Conservation (phyloP, 2,888 invertebrate species). For the Thymelicus sylvestris region DNA sequence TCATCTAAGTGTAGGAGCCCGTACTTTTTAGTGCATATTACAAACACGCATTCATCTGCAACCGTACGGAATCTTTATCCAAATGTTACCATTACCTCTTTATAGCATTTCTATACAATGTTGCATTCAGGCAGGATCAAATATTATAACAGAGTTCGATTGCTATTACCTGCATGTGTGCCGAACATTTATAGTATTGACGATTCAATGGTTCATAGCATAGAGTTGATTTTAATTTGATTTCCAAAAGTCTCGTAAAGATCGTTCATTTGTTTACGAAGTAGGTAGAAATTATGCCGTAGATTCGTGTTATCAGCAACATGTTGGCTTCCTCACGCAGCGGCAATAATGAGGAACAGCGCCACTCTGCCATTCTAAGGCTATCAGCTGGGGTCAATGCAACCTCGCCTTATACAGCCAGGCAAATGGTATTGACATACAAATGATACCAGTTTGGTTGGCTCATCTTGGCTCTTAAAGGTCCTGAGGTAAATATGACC, state of each 20-base stretch:
- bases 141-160: neutral
- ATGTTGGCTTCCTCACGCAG: conserved; percentile 30
- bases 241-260: neutral
- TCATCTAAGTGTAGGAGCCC: too few relatives aligned
- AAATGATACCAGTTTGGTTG: conserved; percentile 33
- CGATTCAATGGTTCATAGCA: neutral
- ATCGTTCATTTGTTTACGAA: neutral
- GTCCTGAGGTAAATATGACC: conserved; percentile 11
- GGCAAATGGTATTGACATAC: conserved; percentile 36
- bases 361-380: conserved; percentile 22
- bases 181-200: neutral
- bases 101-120: neutral
- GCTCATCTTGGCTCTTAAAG: conserved; percentile 23
- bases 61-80: neutral
- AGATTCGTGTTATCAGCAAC: conserved; percentile 26
- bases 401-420: conserved; percentile 30
- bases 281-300: conserved; percentile 13
- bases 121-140: neutral
- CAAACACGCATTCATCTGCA: neutral
- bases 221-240: conserved; percentile 3
- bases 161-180: neutral
- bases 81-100: neutral
- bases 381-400: conserved; percentile 36
- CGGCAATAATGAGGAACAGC: conserved; percentile 18
- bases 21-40: too few relatives aligned